Conservation (phyloP, 2,888 invertebrate species). For the Hypolimnas misippus region DNA sequence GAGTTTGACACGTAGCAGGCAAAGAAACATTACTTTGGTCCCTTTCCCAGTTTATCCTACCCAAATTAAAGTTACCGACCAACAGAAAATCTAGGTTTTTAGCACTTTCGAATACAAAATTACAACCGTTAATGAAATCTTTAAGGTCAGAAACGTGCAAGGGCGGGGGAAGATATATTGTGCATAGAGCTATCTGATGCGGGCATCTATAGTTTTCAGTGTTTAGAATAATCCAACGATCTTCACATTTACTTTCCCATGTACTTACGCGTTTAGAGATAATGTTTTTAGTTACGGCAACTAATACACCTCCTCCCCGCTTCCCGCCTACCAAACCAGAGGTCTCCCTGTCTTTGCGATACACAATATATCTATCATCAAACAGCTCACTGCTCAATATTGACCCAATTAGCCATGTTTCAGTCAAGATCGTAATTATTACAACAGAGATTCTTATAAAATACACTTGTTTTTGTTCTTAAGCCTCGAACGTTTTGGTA, state of each 20-base stretch:
- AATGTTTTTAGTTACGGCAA: constrained; percentile 32
- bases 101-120: no score
- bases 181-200: constrained; percentile 18
- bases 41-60: no score
- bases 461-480: constrained; percentile 36
- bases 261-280: background rate
- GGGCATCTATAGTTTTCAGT: background rate
- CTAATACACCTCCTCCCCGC: constrained; percentile 40
- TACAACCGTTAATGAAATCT: constrained; percentile 16
- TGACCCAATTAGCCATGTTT: constrained; percentile 40
- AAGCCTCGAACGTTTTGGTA: constrained; percentile 42
- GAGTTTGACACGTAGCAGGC: no score
- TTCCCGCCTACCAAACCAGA: constrained; percentile 20
- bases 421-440: constrained; percentile 37
- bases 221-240: constrained; percentile 21
- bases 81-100: no score
- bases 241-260: constrained; percentile 21
- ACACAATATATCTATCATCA: constrained; percentile 38
- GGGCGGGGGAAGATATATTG: constrained; percentile 23
- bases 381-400: constrained; percentile 38
- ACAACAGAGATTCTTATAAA: constrained; percentile 31
- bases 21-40: no score
- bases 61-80: no score
- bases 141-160: constrained; percentile 8
- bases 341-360: constrained; percentile 39